Evolutionary conservation across 2,797 vertebrate genomes (phyloP).

Genomic region (Harpagifer antarcticus): DNA sequence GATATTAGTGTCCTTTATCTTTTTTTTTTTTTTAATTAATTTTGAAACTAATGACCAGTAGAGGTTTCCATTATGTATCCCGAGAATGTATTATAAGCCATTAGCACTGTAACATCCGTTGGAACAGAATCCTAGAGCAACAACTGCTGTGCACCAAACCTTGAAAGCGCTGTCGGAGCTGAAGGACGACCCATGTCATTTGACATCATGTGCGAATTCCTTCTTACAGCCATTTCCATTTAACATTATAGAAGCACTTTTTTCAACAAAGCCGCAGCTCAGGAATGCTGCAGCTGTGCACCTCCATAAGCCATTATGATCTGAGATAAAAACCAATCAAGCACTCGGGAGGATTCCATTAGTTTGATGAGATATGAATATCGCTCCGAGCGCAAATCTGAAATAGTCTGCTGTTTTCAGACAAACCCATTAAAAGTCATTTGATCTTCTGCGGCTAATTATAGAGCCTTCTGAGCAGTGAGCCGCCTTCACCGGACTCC

Average conservation of each 20-base stretch:
- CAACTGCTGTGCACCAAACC: neutral
- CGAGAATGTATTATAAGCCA: constrained; percentile 35
- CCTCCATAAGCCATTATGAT: constrained; percentile 70
- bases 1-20: constrained; percentile 37
- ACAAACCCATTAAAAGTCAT: constrained; percentile 81
- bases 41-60: constrained; percentile 46
- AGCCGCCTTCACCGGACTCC: constrained; percentile 38
- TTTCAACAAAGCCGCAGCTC: constrained; percentile 33
- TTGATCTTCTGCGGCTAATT: constrained; percentile 80
- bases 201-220: constrained; percentile 15
- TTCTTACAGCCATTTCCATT: constrained; percentile 20
- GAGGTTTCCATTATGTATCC: constrained; percentile 52
- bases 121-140: constrained; percentile 31
- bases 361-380: constrained; percentile 79
- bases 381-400: constrained; percentile 70
- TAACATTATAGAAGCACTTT: constrained; percentile 23
- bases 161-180: constrained; percentile 4
- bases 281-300: constrained; percentile 49
- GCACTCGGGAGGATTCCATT: constrained; percentile 74
- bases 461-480: constrained; percentile 67
- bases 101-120: constrained; percentile 14
- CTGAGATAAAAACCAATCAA: constrained; percentile 77
- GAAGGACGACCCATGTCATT: constrained; percentile 7
- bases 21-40: constrained; percentile 50
- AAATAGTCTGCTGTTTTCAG: constrained; percentile 79